These are phyloP conservation scores for Aplysia californica DNA, from an alignment of 1,140 invertebrate genomes.

Conservation along the genomic window DNA sequence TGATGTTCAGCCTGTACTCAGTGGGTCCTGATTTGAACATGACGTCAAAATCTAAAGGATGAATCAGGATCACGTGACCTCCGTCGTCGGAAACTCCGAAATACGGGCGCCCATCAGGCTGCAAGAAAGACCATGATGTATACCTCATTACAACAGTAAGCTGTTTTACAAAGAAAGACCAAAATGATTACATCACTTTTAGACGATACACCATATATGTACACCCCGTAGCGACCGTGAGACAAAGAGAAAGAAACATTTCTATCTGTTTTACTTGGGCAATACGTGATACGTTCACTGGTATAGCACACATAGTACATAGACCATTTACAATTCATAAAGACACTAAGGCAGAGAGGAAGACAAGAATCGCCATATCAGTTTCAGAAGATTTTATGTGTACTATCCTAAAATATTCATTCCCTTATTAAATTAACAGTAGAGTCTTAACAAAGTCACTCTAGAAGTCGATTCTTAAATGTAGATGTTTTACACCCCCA, in stretches of 20 bases:
- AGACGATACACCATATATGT: background rate
- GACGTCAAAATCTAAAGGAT: constrained; percentile 8
- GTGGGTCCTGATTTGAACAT: background rate
- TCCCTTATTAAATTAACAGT: no score
- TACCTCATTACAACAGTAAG: background rate
- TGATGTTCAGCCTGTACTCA: background rate
- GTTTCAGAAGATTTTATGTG: no score
- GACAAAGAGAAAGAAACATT: background rate
- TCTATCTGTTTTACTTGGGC: background rate
- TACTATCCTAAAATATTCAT: no score
- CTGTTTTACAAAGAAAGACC: background rate
- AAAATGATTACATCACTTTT: background rate
- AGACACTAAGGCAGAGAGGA: no score
- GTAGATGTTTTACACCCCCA: no score
- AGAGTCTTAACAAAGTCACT: no score
- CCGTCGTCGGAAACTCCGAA: constrained; percentile 15
- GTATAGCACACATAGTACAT: no score
- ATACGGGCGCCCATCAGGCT: constrained; percentile 2
- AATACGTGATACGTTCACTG: background rate
- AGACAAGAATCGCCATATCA: no score
- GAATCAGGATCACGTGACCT: background rate
- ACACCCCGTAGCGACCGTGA: background rate
- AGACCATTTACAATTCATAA: no score
- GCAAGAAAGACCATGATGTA: background rate
- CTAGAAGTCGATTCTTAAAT: no score